Evolutionary conservation across 2,113 vertebrate species (phyloP).

Genomic region (Rhabdornis inornatus): DNA sequence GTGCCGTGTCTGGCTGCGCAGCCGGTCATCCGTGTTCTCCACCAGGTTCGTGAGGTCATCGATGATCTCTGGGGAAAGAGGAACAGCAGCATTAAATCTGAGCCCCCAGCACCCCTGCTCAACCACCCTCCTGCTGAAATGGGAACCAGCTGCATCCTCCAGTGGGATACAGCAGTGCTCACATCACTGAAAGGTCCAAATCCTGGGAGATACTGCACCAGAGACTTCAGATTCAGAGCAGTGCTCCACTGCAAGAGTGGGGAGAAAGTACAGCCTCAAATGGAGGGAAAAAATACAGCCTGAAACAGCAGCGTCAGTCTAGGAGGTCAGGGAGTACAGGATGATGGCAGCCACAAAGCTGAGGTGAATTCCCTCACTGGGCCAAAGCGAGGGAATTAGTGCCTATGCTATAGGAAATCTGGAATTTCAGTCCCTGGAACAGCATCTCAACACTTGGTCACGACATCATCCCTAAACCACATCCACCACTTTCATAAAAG

Average conservation of each 20-base stretch:
- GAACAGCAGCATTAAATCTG: neutral
- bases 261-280: neutral
- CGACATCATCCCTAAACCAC: neutral
- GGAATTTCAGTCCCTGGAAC: neutral
- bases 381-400: neutral
- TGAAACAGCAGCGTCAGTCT: neutral
- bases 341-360: neutral
- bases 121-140: neutral
- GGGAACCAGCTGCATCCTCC: neutral
- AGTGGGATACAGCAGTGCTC: neutral
- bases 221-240: neutral
- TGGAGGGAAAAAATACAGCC: neutral
- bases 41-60: slow-evolving; percentile 93
- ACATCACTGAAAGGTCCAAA: neutral
- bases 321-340: neutral
- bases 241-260: neutral
- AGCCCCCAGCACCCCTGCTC: neutral
- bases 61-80: slow-evolving; percentile 85
- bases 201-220: accelerated
- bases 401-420: neutral
- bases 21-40: slow-evolving; percentile 86
- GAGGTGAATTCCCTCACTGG: neutral
- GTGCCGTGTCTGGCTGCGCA: slow-evolving; percentile 83
- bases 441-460: neutral
- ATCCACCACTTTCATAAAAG: neutral